phyloP scores from a whole-genome alignment of 2,888 invertebrate genomes.

The Cephus spinipes region DNA sequence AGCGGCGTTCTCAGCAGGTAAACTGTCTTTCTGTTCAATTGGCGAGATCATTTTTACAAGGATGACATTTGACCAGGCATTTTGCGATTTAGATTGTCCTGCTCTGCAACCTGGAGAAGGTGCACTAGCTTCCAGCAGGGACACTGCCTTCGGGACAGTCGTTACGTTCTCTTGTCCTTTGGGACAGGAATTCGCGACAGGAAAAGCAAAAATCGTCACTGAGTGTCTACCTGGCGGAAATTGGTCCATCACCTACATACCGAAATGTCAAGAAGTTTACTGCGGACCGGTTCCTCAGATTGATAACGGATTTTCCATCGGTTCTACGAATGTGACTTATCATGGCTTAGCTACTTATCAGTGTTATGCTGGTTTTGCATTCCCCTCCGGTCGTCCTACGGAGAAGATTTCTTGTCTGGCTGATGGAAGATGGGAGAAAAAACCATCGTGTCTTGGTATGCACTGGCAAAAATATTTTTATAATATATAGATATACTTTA shows the following conservation, averaged over 20 bases:
- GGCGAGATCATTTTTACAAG: too few relatives aligned
- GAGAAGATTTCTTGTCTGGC: constrained; percentile 91
- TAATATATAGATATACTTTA: constrained; percentile 1
- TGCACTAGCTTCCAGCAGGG: constrained; percentile 90
- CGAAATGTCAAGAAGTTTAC: constrained; percentile 95
- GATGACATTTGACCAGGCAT: too few relatives aligned
- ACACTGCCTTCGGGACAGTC: constrained; percentile 90
- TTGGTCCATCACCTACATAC: constrained; percentile 93
- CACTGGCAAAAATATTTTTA: constrained; percentile 7
- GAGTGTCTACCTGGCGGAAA: constrained; percentile 90
- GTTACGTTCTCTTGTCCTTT: constrained; percentile 92
- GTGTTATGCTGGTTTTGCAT: constrained; percentile 96
- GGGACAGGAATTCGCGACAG: constrained; percentile 94
- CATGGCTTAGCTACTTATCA: constrained; percentile 94
- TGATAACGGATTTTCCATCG: constrained; percentile 96
- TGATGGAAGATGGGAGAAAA: constrained; percentile 92
- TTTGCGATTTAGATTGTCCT: constrained; percentile 80
- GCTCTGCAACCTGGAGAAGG: constrained; percentile 85
- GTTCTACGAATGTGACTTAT: constrained; percentile 95
- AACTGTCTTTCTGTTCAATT: not conserved
- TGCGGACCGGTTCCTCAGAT: constrained; percentile 98
- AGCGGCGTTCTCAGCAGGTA: constrained; percentile 91
- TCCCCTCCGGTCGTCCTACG: constrained; percentile 87
- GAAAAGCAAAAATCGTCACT: constrained; percentile 84
- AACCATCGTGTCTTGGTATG: constrained; percentile 88